Evolutionary conservation across 2,113 vertebrate species (phyloP), one percentile per base, ranked within the genome.

Genomic region (Alexandromys fortis): DNA sequence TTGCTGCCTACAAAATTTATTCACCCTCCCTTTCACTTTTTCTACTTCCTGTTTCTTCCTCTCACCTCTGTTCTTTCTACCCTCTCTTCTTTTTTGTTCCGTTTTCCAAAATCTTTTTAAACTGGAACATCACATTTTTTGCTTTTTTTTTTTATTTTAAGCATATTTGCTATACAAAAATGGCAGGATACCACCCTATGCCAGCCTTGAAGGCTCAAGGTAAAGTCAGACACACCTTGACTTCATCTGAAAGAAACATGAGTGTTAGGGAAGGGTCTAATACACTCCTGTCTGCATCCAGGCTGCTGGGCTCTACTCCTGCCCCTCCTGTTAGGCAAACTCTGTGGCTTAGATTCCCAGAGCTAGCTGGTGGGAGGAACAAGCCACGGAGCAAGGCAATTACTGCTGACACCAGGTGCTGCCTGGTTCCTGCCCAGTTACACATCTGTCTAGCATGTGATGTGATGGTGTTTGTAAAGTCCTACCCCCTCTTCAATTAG

Each of bases 401-500:
- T 99, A 99, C 98, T 79, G 79, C 98, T 97, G 98, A 99, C 98
- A 99, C 98, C 99, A 99, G 99, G 98, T 98, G 87, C 98, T 97
- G 99, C 98, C 99, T 98, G 98, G 98, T 98, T 99, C 98, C 97
- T 98, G 98, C 98, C 97, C 97, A 94, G 97, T 98, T 98, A 98
- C 98, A 98, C 97, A 75, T 75, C 70, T 38, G 96, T 99, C 99
- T 99, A 99, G 98, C 98, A 98, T 99, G 99, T 99, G 99, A 98
- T 97, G 98, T 99, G 99, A 99, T 99, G 96, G 96, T 98, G 98
- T 99, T 98, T 99, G 98, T 98, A 99, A 99, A 99, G 99, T 98
- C 99, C 99, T 99, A 26, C 98, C 98, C 98, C 98, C 98, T 99
- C 99, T 99, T 99, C 99, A 99, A 99, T 99, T 99, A 99, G 99